Evolutionary conservation across 2,888 invertebrate species (phyloP).

Genomic region (Athalia circularis): DNA sequence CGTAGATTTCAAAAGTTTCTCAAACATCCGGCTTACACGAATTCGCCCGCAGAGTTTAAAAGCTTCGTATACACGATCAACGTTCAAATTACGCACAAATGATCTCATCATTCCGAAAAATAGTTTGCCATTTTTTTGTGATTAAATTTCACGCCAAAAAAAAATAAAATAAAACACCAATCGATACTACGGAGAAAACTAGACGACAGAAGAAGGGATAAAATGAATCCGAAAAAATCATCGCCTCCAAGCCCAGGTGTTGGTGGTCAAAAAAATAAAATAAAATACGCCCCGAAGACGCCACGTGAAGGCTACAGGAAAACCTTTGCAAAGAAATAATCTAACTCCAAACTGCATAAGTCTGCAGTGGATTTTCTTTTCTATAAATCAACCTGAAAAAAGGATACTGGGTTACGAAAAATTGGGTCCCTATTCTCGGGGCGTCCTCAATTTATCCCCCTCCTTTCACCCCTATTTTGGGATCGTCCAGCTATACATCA

Average conservation of each 20-base stretch:
- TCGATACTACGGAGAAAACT: background rate
- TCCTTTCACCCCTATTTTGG: background rate
- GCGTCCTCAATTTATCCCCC: constrained; percentile 34
- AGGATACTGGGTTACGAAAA: constrained; percentile 35
- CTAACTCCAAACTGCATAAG: background rate
- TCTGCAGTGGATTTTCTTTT: constrained; percentile 23
- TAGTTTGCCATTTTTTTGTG: no score
- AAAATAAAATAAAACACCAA: background rate
- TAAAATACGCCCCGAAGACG: background rate
- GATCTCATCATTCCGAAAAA: background rate
- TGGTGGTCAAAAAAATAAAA: background rate
- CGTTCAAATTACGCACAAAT: no score
- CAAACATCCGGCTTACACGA: constrained; percentile 26
- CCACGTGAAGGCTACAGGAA: background rate
- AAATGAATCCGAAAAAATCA: constrained; percentile 17
- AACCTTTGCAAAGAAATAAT: background rate
- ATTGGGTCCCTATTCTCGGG: constrained; percentile 23
- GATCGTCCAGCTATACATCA: background rate
- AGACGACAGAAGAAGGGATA: background rate
- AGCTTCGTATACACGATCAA: background rate
- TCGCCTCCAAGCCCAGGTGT: constrained; percentile 22
- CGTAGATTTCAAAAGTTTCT: constrained; percentile 16
- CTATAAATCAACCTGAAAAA: constrained; percentile 35
- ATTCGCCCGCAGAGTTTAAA: background rate
- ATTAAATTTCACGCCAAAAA: background rate